phyloP scores from a whole-genome alignment of 1,140 invertebrate genomes.

The silkworm (Bombyx mori) region ASM3026992v2 NC_085127.1:7385501-7386000 shows the following conservation, averaged over 20 bases:
- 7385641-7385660: constrained; percentile 52
- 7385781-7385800: constrained; percentile 30
- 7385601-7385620: constrained; percentile 32
- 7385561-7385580: constrained; percentile 23
- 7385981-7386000: too few species aligned
- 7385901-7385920: too few species aligned
- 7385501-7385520: constrained; percentile 25
- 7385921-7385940: too few species aligned
- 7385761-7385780: not conserved
- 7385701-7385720: constrained; percentile 61
- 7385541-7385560: constrained; percentile 28
- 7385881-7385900: too few species aligned
- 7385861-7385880: not conserved
- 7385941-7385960: too few species aligned
- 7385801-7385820: constrained; percentile 16
- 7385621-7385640: constrained; percentile 34
- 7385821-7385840: not conserved
- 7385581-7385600: constrained; percentile 19
- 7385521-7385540: constrained; percentile 15
- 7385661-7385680: constrained; percentile 53
- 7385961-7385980: too few species aligned
- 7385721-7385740: constrained; percentile 55
- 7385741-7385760: constrained; percentile 8
- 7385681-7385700: constrained; percentile 41
- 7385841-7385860: not conserved